Percentiles rank a stretch among this genome's conserved stretches.
Evolutionary conservation across 2,888 invertebrate species (phyloP).

Genomic region (Thumatha senex): DNA sequence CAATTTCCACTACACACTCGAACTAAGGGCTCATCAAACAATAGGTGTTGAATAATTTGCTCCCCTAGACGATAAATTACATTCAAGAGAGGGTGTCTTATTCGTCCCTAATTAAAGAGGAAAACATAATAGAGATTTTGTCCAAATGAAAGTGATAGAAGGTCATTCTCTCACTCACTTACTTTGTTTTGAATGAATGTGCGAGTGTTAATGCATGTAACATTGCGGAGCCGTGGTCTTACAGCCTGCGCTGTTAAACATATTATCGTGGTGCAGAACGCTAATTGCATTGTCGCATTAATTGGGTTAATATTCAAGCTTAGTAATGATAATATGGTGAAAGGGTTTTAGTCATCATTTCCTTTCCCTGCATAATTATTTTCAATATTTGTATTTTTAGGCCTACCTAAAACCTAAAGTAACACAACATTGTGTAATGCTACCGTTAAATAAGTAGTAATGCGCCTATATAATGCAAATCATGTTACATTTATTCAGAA

Average conservation of each 20-base stretch:
- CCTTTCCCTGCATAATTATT: neutral
- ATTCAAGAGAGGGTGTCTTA: slow-evolving; percentile 14
- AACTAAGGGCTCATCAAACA: neutral
- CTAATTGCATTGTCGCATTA: neutral
- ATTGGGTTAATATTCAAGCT: neutral
- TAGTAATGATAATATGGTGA: neutral
- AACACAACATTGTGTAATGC: neutral
- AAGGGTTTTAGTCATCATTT: neutral
- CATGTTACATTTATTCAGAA: too few relatives aligned
- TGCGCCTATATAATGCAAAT: too few relatives aligned
- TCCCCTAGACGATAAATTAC: slow-evolving; percentile 27
- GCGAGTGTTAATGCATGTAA: slow-evolving; percentile 24
- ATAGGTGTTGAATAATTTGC: slow-evolving; percentile 30
- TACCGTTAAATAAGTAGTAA: too few relatives aligned
- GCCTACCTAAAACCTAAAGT: too few relatives aligned
- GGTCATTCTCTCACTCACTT: slow-evolving; percentile 20
- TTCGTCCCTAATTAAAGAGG: slow-evolving; percentile 32
- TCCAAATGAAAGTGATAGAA: slow-evolving; percentile 26
- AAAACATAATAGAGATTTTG: slow-evolving; percentile 36
- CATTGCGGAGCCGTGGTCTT: neutral
- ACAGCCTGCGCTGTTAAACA: neutral
- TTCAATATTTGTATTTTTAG: neutral
- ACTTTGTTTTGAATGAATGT: slow-evolving; percentile 11
- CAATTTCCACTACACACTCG: neutral
- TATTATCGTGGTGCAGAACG: neutral